Conservation (phyloP, 2,113 vertebrate species). For the Pomatostomus ruficeps region DNA sequence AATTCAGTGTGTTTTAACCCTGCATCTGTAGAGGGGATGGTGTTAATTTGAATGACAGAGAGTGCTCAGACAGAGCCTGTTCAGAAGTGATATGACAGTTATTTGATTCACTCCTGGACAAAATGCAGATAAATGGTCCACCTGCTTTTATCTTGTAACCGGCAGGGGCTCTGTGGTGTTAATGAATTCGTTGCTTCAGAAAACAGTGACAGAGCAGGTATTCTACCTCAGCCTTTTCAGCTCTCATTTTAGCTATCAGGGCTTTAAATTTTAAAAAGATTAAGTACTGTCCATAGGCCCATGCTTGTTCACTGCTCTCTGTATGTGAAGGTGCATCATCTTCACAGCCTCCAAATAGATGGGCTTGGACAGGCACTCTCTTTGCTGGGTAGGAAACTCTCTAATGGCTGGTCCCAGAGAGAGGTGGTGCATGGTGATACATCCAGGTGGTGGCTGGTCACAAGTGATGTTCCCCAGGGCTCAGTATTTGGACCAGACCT, state of each 20-base stretch:
- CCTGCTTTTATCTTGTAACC: background rate
- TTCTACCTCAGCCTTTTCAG: background rate
- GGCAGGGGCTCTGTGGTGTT: background rate
- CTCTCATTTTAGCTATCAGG: background rate
- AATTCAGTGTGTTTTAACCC: background rate
- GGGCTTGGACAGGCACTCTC: background rate
- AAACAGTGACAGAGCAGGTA: background rate
- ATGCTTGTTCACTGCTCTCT: background rate
- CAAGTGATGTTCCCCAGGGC: background rate
- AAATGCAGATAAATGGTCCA: background rate
- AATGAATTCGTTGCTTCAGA: background rate
- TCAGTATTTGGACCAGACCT: background rate
- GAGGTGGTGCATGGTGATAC: background rate
- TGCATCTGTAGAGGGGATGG: background rate
- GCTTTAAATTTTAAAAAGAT: background rate
- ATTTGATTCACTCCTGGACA: background rate
- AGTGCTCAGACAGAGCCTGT: background rate
- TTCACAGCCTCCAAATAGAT: background rate
- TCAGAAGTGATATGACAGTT: background rate
- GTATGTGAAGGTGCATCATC: background rate
- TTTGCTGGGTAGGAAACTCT: background rate
- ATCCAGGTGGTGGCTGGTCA: background rate
- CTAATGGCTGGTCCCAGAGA: background rate
- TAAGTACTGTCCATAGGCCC: background rate
- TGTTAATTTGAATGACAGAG: background rate